Percentiles rank a stretch among this genome's conserved stretches.
These are phyloP conservation scores for Lasioglossum pauxillum DNA, from an alignment of 2,888 invertebrate genomes.

Conservation along the genomic window DNA sequence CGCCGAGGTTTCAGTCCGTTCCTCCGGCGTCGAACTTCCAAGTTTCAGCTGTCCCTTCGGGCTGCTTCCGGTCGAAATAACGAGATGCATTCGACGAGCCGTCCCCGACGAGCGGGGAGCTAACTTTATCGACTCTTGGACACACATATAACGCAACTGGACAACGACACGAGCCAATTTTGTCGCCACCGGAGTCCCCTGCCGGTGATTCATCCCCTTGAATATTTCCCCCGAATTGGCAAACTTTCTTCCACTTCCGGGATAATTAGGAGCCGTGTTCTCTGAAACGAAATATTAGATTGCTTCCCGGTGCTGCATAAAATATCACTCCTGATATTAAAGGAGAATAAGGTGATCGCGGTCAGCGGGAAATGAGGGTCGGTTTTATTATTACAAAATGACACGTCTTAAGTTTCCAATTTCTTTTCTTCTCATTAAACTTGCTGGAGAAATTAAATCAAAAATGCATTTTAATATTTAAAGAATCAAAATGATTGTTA, in stretches of 20 bases:
- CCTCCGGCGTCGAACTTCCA: slow-evolving; percentile 25
- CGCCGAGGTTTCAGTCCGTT: slow-evolving; percentile 10
- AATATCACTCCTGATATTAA: background rate
- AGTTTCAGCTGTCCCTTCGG: background rate
- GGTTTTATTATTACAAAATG: too few relatives aligned
- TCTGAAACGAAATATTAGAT: slow-evolving; percentile 17
- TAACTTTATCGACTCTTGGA: slow-evolving; percentile 10
- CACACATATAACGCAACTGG: slow-evolving; percentile 30
- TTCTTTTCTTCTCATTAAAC: too few relatives aligned
- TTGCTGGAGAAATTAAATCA: too few relatives aligned
- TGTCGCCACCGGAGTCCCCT: slow-evolving; percentile 6
- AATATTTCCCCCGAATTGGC: slow-evolving; percentile 22
- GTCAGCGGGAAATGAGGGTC: background rate
- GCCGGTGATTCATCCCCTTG: slow-evolving; percentile 41
- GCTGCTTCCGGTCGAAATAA: slow-evolving; percentile 44
- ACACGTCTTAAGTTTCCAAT: too few relatives aligned
- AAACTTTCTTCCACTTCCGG: slow-evolving; percentile 42
- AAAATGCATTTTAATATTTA: too few relatives aligned
- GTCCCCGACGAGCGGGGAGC: background rate
- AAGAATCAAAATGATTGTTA: too few relatives aligned
- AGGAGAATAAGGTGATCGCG: background rate
- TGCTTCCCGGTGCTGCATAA: background rate
- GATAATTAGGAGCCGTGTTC: slow-evolving; percentile 45
- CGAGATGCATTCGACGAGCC: slow-evolving; percentile 26
- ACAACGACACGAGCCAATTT: slow-evolving; percentile 28